Percentiles rank a stretch among this genome's conserved stretches.
Conservation (phyloP, 2,113 vertebrate species). For the Podiceps cristatus region DNA sequence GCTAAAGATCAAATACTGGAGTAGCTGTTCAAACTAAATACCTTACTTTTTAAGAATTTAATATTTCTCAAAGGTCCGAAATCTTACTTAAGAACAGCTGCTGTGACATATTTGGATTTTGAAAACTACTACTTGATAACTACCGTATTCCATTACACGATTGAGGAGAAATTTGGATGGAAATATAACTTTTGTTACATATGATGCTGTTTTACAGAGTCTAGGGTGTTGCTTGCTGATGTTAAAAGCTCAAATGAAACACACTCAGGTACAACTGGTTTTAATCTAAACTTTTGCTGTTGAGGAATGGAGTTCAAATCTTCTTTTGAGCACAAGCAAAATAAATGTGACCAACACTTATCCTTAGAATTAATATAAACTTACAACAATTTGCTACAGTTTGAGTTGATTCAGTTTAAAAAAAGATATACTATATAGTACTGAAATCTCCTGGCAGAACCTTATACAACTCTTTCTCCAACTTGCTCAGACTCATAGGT, state of each 20-base stretch:
- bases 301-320: not conserved
- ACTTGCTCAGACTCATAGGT: not conserved
- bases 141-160: not conserved
- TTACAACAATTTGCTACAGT: not conserved
- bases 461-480: not conserved
- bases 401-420: not conserved
- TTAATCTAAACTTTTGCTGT: not conserved
- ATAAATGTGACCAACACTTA: not conserved
- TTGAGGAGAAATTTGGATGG: not conserved
- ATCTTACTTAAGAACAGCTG: not conserved
- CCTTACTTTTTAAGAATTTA: not conserved
- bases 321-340: not conserved
- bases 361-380: not conserved
- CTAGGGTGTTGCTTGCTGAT: not conserved
- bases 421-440: not conserved
- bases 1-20: not conserved
- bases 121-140: not conserved
- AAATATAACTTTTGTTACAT: not conserved
- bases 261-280: accelerated
- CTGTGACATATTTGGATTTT: not conserved
- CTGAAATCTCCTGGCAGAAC: not conserved
- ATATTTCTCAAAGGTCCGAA: not conserved
- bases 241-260: not conserved
- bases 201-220: not conserved
- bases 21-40: not conserved